These are phyloP conservation scores for Arrhamphus sclerolepis DNA, from an alignment of 2,797 vertebrate genomes.

Conservation along the genomic window DNA sequence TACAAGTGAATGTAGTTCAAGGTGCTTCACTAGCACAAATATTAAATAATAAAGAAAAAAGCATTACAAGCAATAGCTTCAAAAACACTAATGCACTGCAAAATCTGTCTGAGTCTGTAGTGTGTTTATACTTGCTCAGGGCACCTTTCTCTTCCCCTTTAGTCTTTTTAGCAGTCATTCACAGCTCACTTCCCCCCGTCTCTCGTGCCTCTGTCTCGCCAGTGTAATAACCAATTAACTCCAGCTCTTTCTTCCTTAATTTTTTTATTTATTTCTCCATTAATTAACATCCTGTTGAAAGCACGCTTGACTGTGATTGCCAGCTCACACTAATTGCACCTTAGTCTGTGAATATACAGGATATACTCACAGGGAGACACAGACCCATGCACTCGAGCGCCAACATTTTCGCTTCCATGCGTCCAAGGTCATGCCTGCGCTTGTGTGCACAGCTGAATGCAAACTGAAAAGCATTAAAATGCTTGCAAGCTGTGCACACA, in stretches of 20 bases:
- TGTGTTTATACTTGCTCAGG: conserved; percentile 8
- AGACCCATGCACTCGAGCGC: not conserved
- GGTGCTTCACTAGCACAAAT: no score
- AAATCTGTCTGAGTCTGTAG: not conserved
- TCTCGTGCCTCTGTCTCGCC: conserved; percentile 50
- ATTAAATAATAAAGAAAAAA: no score
- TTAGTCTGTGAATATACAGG: conserved; percentile 27
- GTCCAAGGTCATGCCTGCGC: conserved; percentile 14
- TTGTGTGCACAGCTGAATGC: conserved; percentile 9
- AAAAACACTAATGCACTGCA: no score
- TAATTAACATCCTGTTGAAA: conserved; percentile 65
- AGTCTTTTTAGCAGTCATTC: conserved; percentile 12
- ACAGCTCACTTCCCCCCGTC: conserved; percentile 28
- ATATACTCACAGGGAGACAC: not conserved
- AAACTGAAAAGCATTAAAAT: conserved; percentile 15
- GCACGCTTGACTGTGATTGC: conserved; percentile 54
- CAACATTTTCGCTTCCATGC: not conserved
- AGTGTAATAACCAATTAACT: conserved; percentile 69
- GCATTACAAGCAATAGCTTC: no score
- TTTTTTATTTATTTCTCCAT: conserved; percentile 62
- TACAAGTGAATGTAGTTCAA: no score
- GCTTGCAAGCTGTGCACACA: conserved; percentile 1
- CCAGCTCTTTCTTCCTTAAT: conserved; percentile 33
- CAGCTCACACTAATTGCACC: conserved; percentile 61
- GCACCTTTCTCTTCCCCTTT: not conserved